Percentiles rank a stretch among this genome's conserved stretches.
These are phyloP conservation scores for Champsocephalus gunnari DNA, from an alignment of 2,797 vertebrate genomes.

Conservation along the genomic window DNA sequence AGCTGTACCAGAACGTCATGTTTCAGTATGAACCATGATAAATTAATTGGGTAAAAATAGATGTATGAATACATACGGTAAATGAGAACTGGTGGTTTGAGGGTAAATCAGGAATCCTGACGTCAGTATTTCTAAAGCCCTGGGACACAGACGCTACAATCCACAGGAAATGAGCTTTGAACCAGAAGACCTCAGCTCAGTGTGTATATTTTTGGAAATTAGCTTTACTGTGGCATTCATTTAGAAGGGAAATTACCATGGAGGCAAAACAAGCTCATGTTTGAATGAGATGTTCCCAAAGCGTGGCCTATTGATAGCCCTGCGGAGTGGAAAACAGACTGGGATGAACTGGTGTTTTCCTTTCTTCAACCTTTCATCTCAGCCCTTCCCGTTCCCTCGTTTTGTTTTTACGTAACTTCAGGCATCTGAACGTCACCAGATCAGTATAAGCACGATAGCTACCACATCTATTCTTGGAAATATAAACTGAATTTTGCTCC, in stretches of 20 bases:
- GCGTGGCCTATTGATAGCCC: constrained; percentile 68
- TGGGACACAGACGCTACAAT: constrained; percentile 37
- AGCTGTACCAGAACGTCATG: too few relatives aligned
- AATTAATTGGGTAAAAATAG: too few relatives aligned
- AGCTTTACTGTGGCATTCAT: constrained; percentile 24
- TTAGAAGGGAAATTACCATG: constrained; percentile 59
- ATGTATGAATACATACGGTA: too few relatives aligned
- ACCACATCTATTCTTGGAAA: constrained; percentile 69
- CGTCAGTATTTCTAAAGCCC: constrained; percentile 4
- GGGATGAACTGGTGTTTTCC: constrained; percentile 65
- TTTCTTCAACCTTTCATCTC: constrained; percentile 61
- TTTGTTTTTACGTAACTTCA: constrained; percentile 44
- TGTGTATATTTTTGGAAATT: constrained; percentile 60
- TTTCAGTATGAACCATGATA: too few relatives aligned
- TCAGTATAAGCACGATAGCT: constrained; percentile 36
- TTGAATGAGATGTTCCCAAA: constrained; percentile 69
- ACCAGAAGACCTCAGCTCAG: constrained; percentile 39
- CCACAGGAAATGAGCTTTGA: constrained; percentile 64
- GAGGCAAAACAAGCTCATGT: constrained; percentile 58
- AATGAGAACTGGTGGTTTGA: too few relatives aligned
- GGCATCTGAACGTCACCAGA: constrained; percentile 49
- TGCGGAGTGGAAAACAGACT: constrained; percentile 56
- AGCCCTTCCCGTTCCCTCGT: constrained; percentile 10
- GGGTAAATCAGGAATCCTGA: background rate
- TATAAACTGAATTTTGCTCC: constrained; percentile 60